Evolutionary conservation across 2,888 invertebrate genomes (phyloP), one percentile per base, ranked within the genome.

Genomic region (Halictus quadricinctus): DNA sequence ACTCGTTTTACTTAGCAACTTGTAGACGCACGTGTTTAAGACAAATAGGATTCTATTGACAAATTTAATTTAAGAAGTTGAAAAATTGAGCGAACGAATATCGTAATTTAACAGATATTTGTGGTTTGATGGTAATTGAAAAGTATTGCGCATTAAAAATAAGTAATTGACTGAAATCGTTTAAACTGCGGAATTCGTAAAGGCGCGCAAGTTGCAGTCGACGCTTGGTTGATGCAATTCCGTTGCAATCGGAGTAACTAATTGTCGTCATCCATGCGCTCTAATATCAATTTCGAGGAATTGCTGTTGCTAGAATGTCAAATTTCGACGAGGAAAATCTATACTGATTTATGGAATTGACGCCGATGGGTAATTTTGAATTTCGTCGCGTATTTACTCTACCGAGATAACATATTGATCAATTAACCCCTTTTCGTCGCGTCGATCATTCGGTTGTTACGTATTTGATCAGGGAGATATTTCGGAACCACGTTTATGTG

Each of bases 201-300:
- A 54, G 48, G 0, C 25, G 58, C 54, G 36, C 18, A n/a, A 41
- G 13, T 36, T 54, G 54, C 21, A 29, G 29, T 29, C 29, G 29
- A 15, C 15, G 29, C 25, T 60, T 25, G 54, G 64, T 76, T 74
- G 74, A 83, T 46, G 77, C 77, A 84, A 78, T 46, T 48, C 43
- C n/a, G 21, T 70, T 29, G 70, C 36, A 64, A 70, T 8, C 13
- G 18, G 15, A 29, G 15, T 58, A 12, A 58, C 15, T n/a, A n/a
- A n/a, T 8, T n/a, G 21, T 73, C n/a, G 29, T 69, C n/a, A 58
- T n/a, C 5, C 21, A 29, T n/a, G 50, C 8, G 8, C n/a, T 21
- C n/a, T 18, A 10, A 29, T 25, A 13, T 29, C 36, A 43, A 15
- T n/a, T 21, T 43, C 13, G 29, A n/a, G 6, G n/a, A 21, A 43